phyloP scores from a whole-genome alignment of 2,113 vertebrate genomes.

The Aspidoscelis tigris region DNA sequence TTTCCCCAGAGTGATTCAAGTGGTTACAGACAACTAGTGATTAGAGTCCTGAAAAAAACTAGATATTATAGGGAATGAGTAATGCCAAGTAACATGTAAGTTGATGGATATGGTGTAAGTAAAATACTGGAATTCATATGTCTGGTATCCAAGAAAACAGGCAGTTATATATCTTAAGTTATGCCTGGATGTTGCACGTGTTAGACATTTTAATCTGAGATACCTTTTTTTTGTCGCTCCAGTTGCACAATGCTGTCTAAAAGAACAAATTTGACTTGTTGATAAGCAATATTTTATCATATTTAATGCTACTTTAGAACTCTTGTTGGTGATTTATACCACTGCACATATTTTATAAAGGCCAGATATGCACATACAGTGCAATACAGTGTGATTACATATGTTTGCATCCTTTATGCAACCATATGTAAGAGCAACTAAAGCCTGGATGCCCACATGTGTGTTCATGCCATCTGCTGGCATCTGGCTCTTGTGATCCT shows the following conservation, averaged over 20 bases:
- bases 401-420: too few relatives aligned
- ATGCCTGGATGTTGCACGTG: not conserved
- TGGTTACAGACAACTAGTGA: slow-evolving; percentile 29
- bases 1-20: slow-evolving; percentile 32
- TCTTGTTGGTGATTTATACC: not conserved
- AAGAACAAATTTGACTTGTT: slow-evolving; percentile 5
- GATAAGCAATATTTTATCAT: not conserved
- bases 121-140: not conserved
- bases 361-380: too few relatives aligned
- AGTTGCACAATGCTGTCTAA: not conserved
- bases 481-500: too few relatives aligned
- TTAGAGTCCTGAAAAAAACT: slow-evolving; percentile 17
- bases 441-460: too few relatives aligned
- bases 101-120: not conserved
- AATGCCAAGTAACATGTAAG: not conserved
- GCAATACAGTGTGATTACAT: too few relatives aligned
- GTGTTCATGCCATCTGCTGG: too few relatives aligned
- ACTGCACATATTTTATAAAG: too few relatives aligned
- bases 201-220: not conserved
- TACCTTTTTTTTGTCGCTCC: not conserved
- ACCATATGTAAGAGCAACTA: too few relatives aligned
- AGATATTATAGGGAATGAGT: slow-evolving; percentile 4
- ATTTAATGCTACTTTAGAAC: slow-evolving; percentile 9
- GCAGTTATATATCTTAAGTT: not conserved
- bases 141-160: not conserved